Evolutionary conservation across 2,797 vertebrate species (phyloP), one percentile per base, ranked within the genome.

Genomic region (Macropus fuliginosus): DNA sequence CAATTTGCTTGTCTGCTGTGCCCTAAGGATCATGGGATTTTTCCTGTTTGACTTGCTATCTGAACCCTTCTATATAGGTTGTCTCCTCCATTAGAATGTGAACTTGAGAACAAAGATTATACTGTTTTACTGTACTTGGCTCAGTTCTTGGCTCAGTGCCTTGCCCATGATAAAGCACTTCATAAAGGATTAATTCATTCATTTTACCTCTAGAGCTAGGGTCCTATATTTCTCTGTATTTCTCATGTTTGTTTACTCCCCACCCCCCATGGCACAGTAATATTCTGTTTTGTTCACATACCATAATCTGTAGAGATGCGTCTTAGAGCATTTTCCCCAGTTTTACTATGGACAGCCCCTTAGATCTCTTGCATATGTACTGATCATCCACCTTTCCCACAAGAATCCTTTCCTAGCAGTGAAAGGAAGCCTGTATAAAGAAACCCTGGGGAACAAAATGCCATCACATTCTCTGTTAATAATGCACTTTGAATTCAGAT

Each of bases 401-500:
- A 92, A 96, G 56, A 94, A 94, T 81, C 31, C 52, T 81, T 50
- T 87, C 40, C 93, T 24, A 50, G 46, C 95, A 92, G 95, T 50
- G 16, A 95, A 89, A 91, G 46, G 52, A 92, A n/a, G 31, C 27
- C 92, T 27, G 46, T 52, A 81, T 52, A 92, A 81, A 27, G 87
- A 95, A 95, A 89, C 91, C 74, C 50, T 62, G 28, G 81, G 62
- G 95, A 95, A 54, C 55, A 81, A 95, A 93, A 92, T 24, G 10
- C 92, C 92, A 90, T 46, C 62, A 34, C 93, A 54, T 94, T 96
- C 52, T 40, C 93, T 62, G 91, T 93, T 96, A 96, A 96, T 95
- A 96, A 97, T 56, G 91, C 24, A 91, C 31, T 96, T 95, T 92
- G 94, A 91, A 94, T 95, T 93, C 54, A 94, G 96, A 95, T 92